Base-by-base conservation (phyloP, 2,797 vertebrate genomes). In the Hylomyscus alleni region DNA sequence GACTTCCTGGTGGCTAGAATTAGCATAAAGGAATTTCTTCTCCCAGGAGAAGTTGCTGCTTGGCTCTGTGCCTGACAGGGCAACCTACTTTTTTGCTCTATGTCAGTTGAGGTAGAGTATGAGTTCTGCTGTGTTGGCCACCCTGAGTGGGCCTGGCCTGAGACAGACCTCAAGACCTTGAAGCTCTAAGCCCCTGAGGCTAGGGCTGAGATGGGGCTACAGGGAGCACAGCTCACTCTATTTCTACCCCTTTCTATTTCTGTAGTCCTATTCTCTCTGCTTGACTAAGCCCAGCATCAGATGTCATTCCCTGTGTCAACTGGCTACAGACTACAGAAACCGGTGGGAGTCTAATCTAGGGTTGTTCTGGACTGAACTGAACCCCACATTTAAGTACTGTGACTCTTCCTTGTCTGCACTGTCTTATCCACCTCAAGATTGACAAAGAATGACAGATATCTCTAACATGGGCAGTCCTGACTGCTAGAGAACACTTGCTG, bases 1-100 rank as follows among this genome's bases (percentile, higher is more conserved):
- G 80, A 72, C 94, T 97, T 95, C 85, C 82, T 91, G 22, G 22
- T 3, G 0, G 89, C 93, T 97, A 95, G 97, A 92, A 34, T 97
- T 94, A 73, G 76, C 12, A 3, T 84, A 89, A 95, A 97, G 93
- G 81, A 80, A 93, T 95, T 95, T 96, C 89, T 94, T 58, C 47
- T 95, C 90, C 34, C 40, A 34, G 31, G 83, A 67, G 58, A 65
- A 47, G 58, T 90, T 80, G 52, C 75, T 58, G 75, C 40, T 44
- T 60, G 17, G 2, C 2, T 14, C 94, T 75, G 65, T 44, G 78
- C 93, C 93, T 89, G 34, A 86, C 1, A 1, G 83, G 82, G 31
- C n/a, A 52, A 73, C 20, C 54, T 88, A 3, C 90, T 60, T 96
- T 44, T 84, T 69, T 52, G 54, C 77, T 96, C 90, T 95, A 81